Evolutionary conservation across 2,113 vertebrate species (phyloP).

Genomic region (Felis catus): F.catus_Fca126_mat1.0 CM031417.1:132746501-132747000

Average conservation of each 20-base stretch:
- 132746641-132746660: background rate
- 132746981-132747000: background rate
- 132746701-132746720: background rate
- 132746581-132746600: background rate
- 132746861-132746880: background rate
- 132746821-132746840: background rate
- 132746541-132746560: background rate
- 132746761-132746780: background rate
- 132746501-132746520: background rate
- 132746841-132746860: background rate
- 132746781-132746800: background rate
- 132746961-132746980: background rate
- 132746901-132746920: background rate
- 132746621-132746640: background rate
- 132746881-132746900: background rate
- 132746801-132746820: background rate
- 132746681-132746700: constrained; percentile 21
- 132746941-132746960: background rate
- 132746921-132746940: background rate
- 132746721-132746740: background rate
- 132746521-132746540: background rate
- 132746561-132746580: background rate
- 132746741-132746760: background rate
- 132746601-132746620: background rate
- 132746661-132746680: background rate